Conservation (phyloP, 2,888 invertebrate genomes). For the Coecobrya sp. region DNA sequence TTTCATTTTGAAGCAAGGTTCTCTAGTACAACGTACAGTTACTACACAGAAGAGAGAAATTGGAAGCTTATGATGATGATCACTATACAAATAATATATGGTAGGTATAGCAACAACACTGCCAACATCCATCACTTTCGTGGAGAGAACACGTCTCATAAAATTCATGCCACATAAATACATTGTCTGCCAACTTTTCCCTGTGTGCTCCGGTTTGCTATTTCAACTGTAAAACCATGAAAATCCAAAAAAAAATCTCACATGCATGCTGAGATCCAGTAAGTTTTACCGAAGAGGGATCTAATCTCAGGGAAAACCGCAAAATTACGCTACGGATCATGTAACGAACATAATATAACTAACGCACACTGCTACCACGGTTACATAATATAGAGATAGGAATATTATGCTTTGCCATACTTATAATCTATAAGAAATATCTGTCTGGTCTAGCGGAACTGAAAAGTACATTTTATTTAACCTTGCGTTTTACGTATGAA, state of each 20-base stretch:
- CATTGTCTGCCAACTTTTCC: constrained; percentile 71
- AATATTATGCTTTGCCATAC: no score
- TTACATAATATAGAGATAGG: no score
- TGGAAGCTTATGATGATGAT: constrained; percentile 1
- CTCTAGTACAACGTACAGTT: neutral
- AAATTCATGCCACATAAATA: constrained; percentile 63
- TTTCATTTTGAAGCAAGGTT: neutral
- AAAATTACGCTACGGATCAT: constrained; percentile 74
- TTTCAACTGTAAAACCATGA: constrained; percentile 35
- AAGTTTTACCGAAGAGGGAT: constrained; percentile 51
- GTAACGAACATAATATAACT: constrained; percentile 38
- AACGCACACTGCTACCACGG: neutral
- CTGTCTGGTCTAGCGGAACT: no score
- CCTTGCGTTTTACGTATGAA: no score
- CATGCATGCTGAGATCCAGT: constrained; percentile 57
- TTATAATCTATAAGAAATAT: no score
- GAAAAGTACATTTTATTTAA: no score
- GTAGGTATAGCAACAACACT: constrained; percentile 60
- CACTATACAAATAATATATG: constrained; percentile 12
- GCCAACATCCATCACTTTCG: constrained; percentile 78
- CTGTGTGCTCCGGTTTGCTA: neutral
- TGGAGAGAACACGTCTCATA: constrained; percentile 68
- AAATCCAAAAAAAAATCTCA: constrained; percentile 28
- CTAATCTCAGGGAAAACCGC: constrained; percentile 71
- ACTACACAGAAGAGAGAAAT: neutral